phyloP scores from a whole-genome alignment of 2,113 vertebrate genomes.

The Elachura formosa region DNA sequence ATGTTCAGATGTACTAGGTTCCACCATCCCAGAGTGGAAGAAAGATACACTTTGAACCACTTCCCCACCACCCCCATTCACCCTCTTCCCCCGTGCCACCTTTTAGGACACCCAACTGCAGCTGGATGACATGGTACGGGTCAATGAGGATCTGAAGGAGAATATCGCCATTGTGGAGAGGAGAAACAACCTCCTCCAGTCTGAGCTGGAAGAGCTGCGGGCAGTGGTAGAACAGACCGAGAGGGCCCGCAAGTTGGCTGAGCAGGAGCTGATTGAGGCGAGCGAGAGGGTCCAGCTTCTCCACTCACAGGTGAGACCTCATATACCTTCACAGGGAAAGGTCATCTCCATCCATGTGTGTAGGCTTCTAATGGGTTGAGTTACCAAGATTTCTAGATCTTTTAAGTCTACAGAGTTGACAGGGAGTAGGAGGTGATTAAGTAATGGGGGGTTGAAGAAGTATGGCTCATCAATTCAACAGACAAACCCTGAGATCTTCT shows the following conservation, averaged over 20 bases:
- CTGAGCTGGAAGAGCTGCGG: slow-evolving; percentile 81
- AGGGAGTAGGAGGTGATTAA: neutral
- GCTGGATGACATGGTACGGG: slow-evolving; percentile 70
- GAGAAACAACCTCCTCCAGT: slow-evolving; percentile 77
- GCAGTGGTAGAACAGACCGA: slow-evolving; percentile 82
- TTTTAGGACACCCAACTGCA: slow-evolving; percentile 83
- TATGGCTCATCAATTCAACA: neutral
- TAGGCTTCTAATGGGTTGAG: neutral
- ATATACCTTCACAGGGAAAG: neutral
- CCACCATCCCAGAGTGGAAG: no score
- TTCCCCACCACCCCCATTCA: no score
- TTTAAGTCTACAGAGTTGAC: neutral
- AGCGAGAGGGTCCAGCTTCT: slow-evolving; percentile 86
- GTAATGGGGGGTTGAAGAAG: neutral
- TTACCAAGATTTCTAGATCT: neutral
- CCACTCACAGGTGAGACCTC: slow-evolving; percentile 78
- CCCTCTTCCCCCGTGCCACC: no score
- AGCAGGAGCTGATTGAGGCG: slow-evolving; percentile 84
- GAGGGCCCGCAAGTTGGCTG: slow-evolving; percentile 78
- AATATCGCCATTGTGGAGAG: slow-evolving; percentile 77
- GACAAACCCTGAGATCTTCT: neutral
- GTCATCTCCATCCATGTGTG: neutral
- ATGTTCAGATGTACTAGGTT: no score
- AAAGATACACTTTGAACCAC: no score
- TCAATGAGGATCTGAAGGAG: slow-evolving; percentile 82